phyloP scores from a whole-genome alignment of 1,140 invertebrate genomes.

The Wiebesia pumilae region DNA sequence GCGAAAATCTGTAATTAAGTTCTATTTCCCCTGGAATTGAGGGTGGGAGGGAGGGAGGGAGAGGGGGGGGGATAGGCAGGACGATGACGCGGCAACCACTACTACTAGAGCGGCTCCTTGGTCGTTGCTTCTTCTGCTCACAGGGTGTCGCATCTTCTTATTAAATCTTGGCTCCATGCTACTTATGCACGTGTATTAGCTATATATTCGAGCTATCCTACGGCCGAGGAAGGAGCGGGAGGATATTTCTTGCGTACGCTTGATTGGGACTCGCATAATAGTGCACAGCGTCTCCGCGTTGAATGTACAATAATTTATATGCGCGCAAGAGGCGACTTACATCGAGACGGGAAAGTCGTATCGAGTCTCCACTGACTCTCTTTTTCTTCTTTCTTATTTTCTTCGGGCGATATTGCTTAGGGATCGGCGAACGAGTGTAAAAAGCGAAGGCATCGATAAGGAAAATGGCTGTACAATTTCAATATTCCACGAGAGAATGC shows the following conservation, averaged over 20 bases:
- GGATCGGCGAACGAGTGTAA: neutral
- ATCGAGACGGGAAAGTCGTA: neutral
- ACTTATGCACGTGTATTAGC: neutral
- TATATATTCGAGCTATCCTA: neutral
- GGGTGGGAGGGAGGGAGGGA: neutral
- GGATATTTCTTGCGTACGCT: neutral
- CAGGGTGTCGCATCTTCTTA: slow-evolving; percentile 54
- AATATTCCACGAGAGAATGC: neutral
- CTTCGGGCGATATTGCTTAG: neutral
- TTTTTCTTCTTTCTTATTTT: neutral
- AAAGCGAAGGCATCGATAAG: neutral
- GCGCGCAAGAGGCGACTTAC: neutral
- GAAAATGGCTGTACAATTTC: neutral
- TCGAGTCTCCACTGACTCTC: neutral
- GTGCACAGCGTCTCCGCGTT: neutral
- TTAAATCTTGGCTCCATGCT: slow-evolving; percentile 54
- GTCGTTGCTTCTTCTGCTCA: slow-evolving; percentile 12
- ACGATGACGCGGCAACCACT: neutral
- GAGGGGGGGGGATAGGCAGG: neutral
- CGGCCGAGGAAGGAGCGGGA: neutral
- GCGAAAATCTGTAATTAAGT: slow-evolving; percentile 64
- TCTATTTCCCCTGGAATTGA: slow-evolving; percentile 50
- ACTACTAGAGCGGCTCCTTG: slow-evolving; percentile 34
- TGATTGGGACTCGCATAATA: slow-evolving; percentile 2
- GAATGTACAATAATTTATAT: slow-evolving; percentile 3